Percentiles rank a stretch among this genome's conserved stretches.
Evolutionary conservation across 1,140 invertebrate genomes (phyloP).

Genomic region (Spodoptera frugiperda): DNA sequence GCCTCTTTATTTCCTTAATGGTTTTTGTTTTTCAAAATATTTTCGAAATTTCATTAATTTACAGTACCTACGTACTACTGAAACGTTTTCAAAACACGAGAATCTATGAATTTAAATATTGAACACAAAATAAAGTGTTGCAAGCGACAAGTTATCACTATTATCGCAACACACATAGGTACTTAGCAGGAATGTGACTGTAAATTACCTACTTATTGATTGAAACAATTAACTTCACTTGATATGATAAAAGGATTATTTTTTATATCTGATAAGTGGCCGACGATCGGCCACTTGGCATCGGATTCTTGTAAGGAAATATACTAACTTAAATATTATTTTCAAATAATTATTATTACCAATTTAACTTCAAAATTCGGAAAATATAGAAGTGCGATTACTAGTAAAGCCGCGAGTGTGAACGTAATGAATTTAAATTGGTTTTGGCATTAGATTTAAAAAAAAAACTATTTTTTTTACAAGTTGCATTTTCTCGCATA

Average conservation of each 20-base stretch:
- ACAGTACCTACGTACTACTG: no score
- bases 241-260: conserved; percentile 74
- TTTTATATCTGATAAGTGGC: conserved; percentile 63
- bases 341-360: conserved; percentile 15
- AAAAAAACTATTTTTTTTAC: background rate
- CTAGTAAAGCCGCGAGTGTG: conserved; percentile 35
- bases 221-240: conserved; percentile 63
- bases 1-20: no score
- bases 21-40: no score
- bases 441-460: conserved; percentile 10
- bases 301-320: conserved; percentile 62
- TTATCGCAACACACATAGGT: conserved; percentile 29
- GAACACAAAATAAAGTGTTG: background rate
- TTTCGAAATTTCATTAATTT: no score
- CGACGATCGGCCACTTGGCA: conserved; percentile 62
- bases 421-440: conserved; percentile 16
- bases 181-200: conserved; percentile 47
- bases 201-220: conserved; percentile 43
- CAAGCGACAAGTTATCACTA: conserved; percentile 7
- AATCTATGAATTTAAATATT: no score
- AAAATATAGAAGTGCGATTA: conserved; percentile 35
- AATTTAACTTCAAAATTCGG: background rate
- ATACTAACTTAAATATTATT: conserved; percentile 50
- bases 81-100: background rate
- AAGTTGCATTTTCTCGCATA: background rate